Evolutionary conservation across 1,140 invertebrate species (phyloP).

Genomic region (Cotesia glomerata): DNA sequence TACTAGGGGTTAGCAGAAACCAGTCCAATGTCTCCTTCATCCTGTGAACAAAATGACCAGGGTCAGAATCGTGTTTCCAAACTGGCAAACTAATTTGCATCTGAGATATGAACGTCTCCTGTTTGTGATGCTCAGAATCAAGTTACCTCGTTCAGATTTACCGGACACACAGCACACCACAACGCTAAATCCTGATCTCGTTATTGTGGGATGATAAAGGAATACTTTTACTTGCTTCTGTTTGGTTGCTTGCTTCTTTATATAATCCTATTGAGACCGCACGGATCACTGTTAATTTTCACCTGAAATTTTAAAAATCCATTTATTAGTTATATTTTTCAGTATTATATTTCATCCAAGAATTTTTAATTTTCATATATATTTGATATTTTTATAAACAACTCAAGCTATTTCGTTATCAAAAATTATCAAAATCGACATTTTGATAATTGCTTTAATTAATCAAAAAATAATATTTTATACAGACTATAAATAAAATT

Average conservation of each 20-base stretch:
- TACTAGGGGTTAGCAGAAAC: background rate
- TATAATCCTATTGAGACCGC: too few species aligned
- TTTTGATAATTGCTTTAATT: too few species aligned
- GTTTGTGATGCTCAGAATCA: slow-evolving; percentile 7
- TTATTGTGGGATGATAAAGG: background rate
- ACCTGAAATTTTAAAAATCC: too few species aligned
- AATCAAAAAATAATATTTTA: too few species aligned
- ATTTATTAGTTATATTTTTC: too few species aligned
- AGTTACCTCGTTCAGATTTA: slow-evolving; percentile 16
- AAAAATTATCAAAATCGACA: too few species aligned
- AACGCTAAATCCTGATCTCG: background rate
- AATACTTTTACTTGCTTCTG: slow-evolving; percentile 1
- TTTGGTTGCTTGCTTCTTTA: background rate
- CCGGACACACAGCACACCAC: background rate
- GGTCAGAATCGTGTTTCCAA: slow-evolving; percentile 32
- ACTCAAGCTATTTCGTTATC: too few species aligned
- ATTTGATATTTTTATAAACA: too few species aligned
- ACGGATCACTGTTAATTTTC: too few species aligned
- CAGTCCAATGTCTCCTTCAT: slow-evolving; percentile 11
- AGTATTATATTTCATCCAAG: too few species aligned
- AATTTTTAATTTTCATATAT: too few species aligned
- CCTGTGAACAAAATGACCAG: slow-evolving; percentile 24
- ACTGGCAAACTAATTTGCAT: slow-evolving; percentile 36
- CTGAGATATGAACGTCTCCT: slow-evolving; percentile 21
- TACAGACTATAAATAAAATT: too few species aligned